Evolutionary conservation across 1,140 invertebrate species (phyloP).

Genomic region (Aphidius ervi): DNA sequence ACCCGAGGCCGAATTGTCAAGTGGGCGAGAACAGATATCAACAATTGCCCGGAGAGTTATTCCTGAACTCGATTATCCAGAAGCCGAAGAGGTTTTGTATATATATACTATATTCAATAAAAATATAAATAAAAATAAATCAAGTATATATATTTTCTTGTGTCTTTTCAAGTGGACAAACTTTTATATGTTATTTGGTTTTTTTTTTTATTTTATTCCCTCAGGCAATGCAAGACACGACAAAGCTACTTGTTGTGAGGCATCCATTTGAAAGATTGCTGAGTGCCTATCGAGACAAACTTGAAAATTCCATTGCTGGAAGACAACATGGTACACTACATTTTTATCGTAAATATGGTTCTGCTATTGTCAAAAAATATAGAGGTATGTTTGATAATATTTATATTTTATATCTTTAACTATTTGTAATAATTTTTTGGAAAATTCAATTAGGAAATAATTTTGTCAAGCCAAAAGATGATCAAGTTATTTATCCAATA

Average conservation of each 20-base stretch:
- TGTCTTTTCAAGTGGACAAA: neutral
- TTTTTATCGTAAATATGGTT: slow-evolving; percentile 58
- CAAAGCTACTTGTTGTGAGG: slow-evolving; percentile 51
- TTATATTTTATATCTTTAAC: neutral
- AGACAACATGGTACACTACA: slow-evolving; percentile 54
- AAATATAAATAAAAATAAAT: neutral
- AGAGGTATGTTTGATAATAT: slow-evolving; percentile 34
- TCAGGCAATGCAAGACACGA: slow-evolving; percentile 45
- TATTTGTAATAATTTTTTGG: neutral
- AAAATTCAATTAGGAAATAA: slow-evolving; percentile 23
- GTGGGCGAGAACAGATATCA: slow-evolving; percentile 45
- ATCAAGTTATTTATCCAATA: slow-evolving; percentile 29
- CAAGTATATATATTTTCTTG: slow-evolving; percentile 9
- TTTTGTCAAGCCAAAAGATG: slow-evolving; percentile 20
- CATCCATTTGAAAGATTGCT: slow-evolving; percentile 64
- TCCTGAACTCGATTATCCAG: slow-evolving; percentile 48
- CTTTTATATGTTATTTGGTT: slow-evolving; percentile 4
- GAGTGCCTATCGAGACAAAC: slow-evolving; percentile 64
- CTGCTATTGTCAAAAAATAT: slow-evolving; percentile 56
- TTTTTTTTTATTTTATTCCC: slow-evolving; percentile 4
- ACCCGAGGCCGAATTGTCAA: slow-evolving; percentile 38
- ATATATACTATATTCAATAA: neutral
- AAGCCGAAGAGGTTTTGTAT: slow-evolving; percentile 42
- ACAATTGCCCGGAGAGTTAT: slow-evolving; percentile 47
- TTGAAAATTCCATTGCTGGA: slow-evolving; percentile 54